These are phyloP conservation scores for Corythornis cristatus DNA, from an alignment of 2,113 vertebrate genomes.

Conservation along the genomic window DNA sequence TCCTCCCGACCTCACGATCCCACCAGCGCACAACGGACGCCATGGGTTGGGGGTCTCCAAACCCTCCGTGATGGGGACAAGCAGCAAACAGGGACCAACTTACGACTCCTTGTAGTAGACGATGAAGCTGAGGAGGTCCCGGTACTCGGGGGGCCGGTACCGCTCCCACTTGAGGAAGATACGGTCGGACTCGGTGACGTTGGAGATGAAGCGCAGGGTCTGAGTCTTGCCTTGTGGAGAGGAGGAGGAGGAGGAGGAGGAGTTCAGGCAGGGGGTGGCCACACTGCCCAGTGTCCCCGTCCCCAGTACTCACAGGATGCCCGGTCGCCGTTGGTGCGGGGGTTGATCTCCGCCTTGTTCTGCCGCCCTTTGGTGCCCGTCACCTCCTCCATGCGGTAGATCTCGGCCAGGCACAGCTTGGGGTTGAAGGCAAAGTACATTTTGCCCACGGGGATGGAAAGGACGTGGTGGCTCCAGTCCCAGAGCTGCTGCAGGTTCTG, in stretches of 20 bases:
- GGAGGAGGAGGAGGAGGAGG: too few species aligned
- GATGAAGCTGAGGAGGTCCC: constrained; percentile 82
- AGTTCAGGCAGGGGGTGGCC: fast-evolving
- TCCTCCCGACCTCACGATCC: fast-evolving
- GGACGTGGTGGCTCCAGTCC: constrained; percentile 73
- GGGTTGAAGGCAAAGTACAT: constrained; percentile 86
- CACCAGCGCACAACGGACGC: background rate
- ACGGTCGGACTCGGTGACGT: constrained; percentile 73
- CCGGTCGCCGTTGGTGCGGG: constrained; percentile 81
- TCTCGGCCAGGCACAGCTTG: constrained; percentile 81
- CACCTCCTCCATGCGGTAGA: constrained; percentile 79
- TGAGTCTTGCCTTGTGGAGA: constrained; percentile 77
- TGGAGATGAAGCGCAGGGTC: constrained; percentile 79
- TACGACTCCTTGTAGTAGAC: constrained; percentile 86
- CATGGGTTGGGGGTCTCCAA: background rate
- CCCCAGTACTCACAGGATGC: constrained; percentile 71
- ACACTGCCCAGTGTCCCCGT: fast-evolving
- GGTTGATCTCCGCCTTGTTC: constrained; percentile 85
- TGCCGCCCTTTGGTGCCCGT: constrained; percentile 81
- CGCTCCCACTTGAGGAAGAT: constrained; percentile 82
- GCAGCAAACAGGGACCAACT: constrained; percentile 10
- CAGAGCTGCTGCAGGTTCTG: constrained; percentile 84
- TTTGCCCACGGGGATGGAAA: constrained; percentile 79
- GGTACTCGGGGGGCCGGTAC: constrained; percentile 76
- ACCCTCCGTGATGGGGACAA: fast-evolving